A percentile compares a stretch with the other conserved stretches of the same genome.
These are phyloP conservation scores for Chlorops oryzae DNA, from an alignment of 1,140 invertebrate genomes.

Conservation along the genomic window DNA sequence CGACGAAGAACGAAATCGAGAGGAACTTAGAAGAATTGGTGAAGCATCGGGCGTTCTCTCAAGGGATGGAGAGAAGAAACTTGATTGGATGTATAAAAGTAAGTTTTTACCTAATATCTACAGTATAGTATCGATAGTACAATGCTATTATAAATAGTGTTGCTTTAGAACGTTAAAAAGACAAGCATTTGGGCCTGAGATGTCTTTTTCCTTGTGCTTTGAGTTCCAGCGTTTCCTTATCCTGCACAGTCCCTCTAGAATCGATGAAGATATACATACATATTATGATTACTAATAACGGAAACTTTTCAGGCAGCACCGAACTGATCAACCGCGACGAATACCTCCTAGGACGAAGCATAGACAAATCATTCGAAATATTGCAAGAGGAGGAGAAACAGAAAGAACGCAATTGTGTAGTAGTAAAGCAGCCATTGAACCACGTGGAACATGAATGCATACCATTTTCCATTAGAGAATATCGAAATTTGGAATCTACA, in stretches of 20 bases:
- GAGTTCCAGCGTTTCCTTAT: too few relatives aligned
- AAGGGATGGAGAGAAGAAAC: slow-evolving; percentile 57
- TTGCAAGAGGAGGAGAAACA: slow-evolving; percentile 57
- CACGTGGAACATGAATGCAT: slow-evolving; percentile 70
- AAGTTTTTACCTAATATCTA: slow-evolving; percentile 10
- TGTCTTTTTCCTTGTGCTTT: too few relatives aligned
- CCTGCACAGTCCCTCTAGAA: too few relatives aligned
- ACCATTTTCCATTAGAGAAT: slow-evolving; percentile 61
- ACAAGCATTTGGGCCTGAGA: too few relatives aligned
- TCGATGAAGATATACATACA: too few relatives aligned
- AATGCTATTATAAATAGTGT: too few relatives aligned
- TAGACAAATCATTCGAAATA: slow-evolving; percentile 80
- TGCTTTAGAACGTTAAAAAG: too few relatives aligned
- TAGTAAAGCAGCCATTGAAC: slow-evolving; percentile 53
- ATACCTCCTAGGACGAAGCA: slow-evolving; percentile 75
- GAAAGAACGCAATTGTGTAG: slow-evolving; percentile 41
- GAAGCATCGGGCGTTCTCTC: slow-evolving; percentile 54
- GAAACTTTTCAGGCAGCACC: slow-evolving; percentile 24
- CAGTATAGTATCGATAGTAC: slow-evolving; percentile 21
- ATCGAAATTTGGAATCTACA: slow-evolving; percentile 33
- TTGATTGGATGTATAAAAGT: slow-evolving; percentile 92
- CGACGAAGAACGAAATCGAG: slow-evolving; percentile 59
- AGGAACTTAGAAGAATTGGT: slow-evolving; percentile 59
- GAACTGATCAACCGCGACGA: slow-evolving; percentile 69
- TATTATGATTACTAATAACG: too few relatives aligned